Evolutionary conservation across 2,113 vertebrate genomes (phyloP).

Genomic region (Heteronetta atricapilla): DNA sequence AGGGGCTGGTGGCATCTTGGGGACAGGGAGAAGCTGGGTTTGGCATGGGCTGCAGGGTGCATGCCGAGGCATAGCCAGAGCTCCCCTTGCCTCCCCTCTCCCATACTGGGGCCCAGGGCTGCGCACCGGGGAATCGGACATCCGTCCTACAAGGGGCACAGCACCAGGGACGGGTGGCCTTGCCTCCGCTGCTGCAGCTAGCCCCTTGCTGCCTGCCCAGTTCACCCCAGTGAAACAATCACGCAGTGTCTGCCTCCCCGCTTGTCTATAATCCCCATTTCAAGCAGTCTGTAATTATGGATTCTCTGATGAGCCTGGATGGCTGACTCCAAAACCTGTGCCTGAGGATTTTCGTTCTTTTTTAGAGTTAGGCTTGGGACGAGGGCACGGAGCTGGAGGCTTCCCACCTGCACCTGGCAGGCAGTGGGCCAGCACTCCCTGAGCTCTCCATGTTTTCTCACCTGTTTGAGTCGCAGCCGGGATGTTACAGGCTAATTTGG

Average conservation of each 20-base stretch:
- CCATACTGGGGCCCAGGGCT: rapidly evolving
- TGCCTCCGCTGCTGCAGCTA: not conserved
- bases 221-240: not conserved
- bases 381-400: not conserved
- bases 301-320: constrained; percentile 48
- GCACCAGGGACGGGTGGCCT: rapidly evolving
- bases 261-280: not conserved
- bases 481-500: not conserved
- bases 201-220: not conserved
- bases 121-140: too few relatives aligned
- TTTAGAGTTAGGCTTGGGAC: not conserved
- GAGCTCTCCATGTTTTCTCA: not conserved
- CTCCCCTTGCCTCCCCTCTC: not conserved
- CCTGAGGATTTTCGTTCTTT: constrained; percentile 38
- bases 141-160: not conserved
- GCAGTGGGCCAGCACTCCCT: not conserved
- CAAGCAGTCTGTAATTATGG: constrained; percentile 19
- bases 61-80: too few relatives aligned
- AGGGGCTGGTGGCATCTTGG: not conserved
- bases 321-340: constrained; percentile 26
- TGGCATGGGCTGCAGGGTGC: too few relatives aligned
- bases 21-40: not conserved
- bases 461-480: constrained; percentile 24
- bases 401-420: not conserved
- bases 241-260: not conserved